Evolutionary conservation across 2,888 invertebrate genomes (phyloP), one percentile per base, ranked within the genome.

Genomic region (Criorhina ranunculi): DNA sequence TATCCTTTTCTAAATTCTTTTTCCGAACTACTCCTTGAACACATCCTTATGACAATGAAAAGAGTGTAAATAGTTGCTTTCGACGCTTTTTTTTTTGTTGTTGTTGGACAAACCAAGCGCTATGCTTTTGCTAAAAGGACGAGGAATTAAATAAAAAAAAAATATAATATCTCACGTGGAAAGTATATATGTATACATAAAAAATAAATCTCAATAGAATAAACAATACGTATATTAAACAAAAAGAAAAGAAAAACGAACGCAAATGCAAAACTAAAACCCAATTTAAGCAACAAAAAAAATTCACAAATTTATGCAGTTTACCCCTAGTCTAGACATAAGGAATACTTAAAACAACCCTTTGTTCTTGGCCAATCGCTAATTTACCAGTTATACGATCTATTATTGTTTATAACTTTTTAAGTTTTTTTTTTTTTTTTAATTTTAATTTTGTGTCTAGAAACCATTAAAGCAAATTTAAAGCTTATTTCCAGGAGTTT

Each of bases 291-390:
- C 0, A 67, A 24, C 35, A 24, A 19, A 9, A 55, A 78, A 55
- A n/a, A n/a, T n/a, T 24, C 69, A 46, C 55, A 44, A 70, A 53
- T 24, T 24, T 57, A 59, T n/a, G 35, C 59, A 55, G 77, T 55
- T 64, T 46, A n/a, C n/a, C 24, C 40, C 64, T 72, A 78, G 70
- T 62, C 57, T 72, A 75, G 60, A 62, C 24, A 29, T 19, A 77
- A 44, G 60, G 0, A 59, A n/a, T 9, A 62, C 31, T 29, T 9
- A 37, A 40, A 59, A 7, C 24, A 12, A 7, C 29, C 44, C 24
- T 29, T 42, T 37, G 12, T 57, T 66, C 24, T 24, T 4, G 57
- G 55, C 15, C 35, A 53, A 35, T 44, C n/a, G 12, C 55, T 4
- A n/a, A 33, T 37, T 51, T 51, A n/a, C 5, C 24, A 24, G 29